Conservation (phyloP, 2,113 vertebrate species). For the Sturnira hondurensis region DNA sequence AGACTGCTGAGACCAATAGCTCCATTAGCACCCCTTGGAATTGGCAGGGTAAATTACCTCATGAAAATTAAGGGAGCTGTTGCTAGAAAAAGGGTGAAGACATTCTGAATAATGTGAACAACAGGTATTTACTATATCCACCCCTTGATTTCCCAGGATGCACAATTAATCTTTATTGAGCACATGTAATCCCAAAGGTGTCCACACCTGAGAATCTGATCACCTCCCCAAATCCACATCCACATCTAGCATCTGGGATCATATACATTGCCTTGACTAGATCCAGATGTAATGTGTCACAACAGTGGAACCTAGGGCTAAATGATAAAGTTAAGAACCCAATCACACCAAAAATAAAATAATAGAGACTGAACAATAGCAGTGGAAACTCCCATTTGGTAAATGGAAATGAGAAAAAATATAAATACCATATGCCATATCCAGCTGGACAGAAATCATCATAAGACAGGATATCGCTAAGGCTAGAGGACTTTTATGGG, state of each 20-base stretch:
- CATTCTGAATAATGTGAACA: neutral
- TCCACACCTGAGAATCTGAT: neutral
- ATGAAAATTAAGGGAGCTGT: neutral
- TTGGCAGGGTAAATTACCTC: neutral
- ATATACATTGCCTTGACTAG: neutral
- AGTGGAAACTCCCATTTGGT: neutral
- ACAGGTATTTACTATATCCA: neutral
- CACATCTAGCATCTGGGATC: neutral
- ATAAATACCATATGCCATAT: neutral
- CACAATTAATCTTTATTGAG: neutral
- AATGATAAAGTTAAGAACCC: neutral
- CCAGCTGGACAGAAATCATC: neutral
- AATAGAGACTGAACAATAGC: neutral
- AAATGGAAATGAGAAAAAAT: neutral
- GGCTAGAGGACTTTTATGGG: neutral
- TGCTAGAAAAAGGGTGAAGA: neutral
- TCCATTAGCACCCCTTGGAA: neutral
- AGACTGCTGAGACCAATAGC: neutral
- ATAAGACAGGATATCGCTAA: neutral
- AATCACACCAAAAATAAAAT: neutral
- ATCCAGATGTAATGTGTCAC: neutral
- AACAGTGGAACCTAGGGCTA: neutral
- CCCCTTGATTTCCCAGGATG: neutral
- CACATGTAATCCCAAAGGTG: neutral
- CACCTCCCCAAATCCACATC: neutral